These are phyloP conservation scores for Noctua pronuba DNA, from an alignment of 2,888 invertebrate species.

Conservation along the genomic window DNA sequence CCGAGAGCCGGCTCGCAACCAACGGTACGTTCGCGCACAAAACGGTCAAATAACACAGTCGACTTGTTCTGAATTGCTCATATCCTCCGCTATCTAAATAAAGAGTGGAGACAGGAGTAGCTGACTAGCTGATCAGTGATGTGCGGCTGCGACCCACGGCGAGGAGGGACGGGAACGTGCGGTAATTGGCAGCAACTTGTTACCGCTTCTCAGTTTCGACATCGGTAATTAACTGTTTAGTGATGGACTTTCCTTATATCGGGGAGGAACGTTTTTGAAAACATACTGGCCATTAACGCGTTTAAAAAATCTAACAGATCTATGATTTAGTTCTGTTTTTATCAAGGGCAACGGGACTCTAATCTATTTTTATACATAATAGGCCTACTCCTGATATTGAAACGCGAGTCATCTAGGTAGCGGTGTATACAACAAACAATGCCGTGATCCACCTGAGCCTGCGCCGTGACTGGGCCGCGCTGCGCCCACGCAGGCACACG, in stretches of 20 bases:
- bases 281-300: background rate
- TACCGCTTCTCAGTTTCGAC: slow-evolving; percentile 49
- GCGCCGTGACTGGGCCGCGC: slow-evolving; percentile 63
- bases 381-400: slow-evolving; percentile 10
- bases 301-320: background rate
- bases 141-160: slow-evolving; percentile 40
- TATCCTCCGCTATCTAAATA: slow-evolving; percentile 84
- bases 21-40: slow-evolving; percentile 78
- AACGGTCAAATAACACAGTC: slow-evolving; percentile 77
- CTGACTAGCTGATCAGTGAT: slow-evolving; percentile 67
- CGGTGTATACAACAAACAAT: slow-evolving; percentile 63
- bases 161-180: slow-evolving; percentile 26
- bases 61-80: slow-evolving; percentile 81
- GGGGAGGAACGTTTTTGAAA: slow-evolving; percentile 1
- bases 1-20: slow-evolving; percentile 73
- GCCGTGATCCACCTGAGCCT: slow-evolving; percentile 76
- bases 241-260: slow-evolving; percentile 12
- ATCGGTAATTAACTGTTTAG: slow-evolving; percentile 48
- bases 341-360: background rate
- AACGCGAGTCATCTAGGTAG: slow-evolving; percentile 58
- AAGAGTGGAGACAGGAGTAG: slow-evolving; percentile 71
- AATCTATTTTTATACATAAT: slow-evolving; percentile 11
- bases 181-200: slow-evolving; percentile 60
- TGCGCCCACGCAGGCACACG: slow-evolving; percentile 74
- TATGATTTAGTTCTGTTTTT: background rate